Percentiles rank a stretch among this genome's conserved stretches.
These are phyloP conservation scores for Pantelozetes paolii DNA, from an alignment of 2,888 invertebrate species.

Conservation along the genomic window DNA sequence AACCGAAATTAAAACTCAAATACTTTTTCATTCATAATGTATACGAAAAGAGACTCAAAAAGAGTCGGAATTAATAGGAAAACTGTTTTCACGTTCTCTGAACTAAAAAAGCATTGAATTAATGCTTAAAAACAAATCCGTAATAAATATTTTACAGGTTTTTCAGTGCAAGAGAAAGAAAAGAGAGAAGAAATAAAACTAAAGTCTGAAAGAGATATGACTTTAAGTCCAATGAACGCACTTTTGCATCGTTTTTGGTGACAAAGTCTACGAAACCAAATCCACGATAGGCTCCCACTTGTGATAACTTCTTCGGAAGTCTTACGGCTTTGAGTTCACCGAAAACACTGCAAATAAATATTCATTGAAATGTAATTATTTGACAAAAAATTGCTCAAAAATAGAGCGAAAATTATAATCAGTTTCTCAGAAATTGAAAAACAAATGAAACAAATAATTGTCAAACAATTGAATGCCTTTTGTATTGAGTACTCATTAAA, in stretches of 20 bases:
- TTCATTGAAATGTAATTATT: constrained; percentile 35
- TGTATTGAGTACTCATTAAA: constrained; percentile 11
- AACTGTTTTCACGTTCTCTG: not conserved
- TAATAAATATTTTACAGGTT: constrained; percentile 31
- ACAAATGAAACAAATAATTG: not conserved
- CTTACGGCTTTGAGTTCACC: constrained; percentile 86
- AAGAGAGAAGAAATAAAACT: not conserved
- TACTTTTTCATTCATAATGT: constrained; percentile 27
- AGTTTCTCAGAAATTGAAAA: not conserved
- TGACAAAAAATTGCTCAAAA: not conserved
- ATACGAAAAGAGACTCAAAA: not conserved
- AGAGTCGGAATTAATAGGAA: not conserved
- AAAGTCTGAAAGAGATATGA: too few relatives aligned
- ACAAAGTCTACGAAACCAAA: constrained; percentile 94
- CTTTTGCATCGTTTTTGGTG: constrained; percentile 85
- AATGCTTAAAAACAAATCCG: constrained; percentile 26
- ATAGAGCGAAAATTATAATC: not conserved
- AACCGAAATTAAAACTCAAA: not conserved
- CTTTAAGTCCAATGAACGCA: constrained; percentile 52
- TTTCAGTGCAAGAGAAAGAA: not conserved
- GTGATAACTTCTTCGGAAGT: constrained; percentile 81
- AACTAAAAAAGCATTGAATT: not conserved
- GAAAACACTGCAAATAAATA: constrained; percentile 66
- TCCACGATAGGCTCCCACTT: constrained; percentile 78
- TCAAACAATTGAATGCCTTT: not conserved